Evolutionary conservation across 1,140 invertebrate genomes (phyloP), one percentile per base, ranked within the genome.

Genomic region (Plectrocnemia conspersa): DNA sequence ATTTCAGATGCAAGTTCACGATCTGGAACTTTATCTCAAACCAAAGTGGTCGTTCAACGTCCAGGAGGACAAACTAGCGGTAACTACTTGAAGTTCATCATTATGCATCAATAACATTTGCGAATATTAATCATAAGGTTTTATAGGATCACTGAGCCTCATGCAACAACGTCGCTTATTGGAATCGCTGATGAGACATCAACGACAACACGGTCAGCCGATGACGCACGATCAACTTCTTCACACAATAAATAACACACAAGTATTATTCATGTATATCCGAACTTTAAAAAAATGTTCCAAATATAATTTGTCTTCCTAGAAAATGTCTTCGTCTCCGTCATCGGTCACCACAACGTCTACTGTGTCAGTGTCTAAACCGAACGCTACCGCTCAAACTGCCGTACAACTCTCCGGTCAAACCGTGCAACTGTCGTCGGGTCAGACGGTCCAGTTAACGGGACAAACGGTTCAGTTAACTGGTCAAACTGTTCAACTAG

Each of bases 151-250:
- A 27, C 52, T 61, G 7, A 53, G 54, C 21, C 59, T 52, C 16
- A 46, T 50, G 11, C 59, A 61, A 41, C 59, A 61, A 40, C 36
- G 54, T 22, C 53, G 55, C 23, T 48, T 61, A 22, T 38, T 61
- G 27, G 59, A 61, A 52, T 61, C 59, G 6, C 24, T 61, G 23
- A 61, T 61, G 59, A 54, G 55, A 35, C 59, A 61, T 41, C 59
- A 61, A 46, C 19, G 59, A 10, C 55, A 54, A 19, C 59, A 61
- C 33, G 59, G 59, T 19, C 59, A 61, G 36, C 59, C 59, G 25
- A 61, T 61, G 55, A 46, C 59, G 4, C 59, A 54, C 22, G 59
- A 61, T 42, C 59, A 61, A 29, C 55, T 61, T 32, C 33, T 57
- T 9, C 59, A 61, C 29, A 61, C 59, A 13, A 61, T 61, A 36